Base-by-base conservation (phyloP, 2,888 invertebrate genomes). In the Endomychus coccineus region DNA sequence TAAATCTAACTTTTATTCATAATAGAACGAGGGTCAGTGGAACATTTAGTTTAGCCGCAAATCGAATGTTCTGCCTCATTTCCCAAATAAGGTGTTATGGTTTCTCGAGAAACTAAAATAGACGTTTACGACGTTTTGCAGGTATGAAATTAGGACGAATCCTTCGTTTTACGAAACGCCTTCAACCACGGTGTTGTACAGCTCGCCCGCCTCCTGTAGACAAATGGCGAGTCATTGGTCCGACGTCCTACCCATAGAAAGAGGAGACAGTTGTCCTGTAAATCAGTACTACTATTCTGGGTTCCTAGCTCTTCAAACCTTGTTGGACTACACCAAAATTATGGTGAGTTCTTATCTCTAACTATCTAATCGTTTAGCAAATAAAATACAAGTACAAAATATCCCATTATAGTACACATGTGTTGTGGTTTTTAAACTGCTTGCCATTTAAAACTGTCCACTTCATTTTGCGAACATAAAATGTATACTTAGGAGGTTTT, bases 201-300 rank as follows among this genome's bases (percentile, higher is more conserved):
- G 80, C 3, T 78, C 79, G 1, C 77, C 78, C 19, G 79, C 78
- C 2, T 76, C 77, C 36, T 83, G 83, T 52, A 71, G 83, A n/a
- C 77, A 78, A 54, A 67, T 76, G 13, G 70, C 69, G 27, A 68
- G 71, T 22, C 75, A 78, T 72, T 74, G 78, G 43, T 70, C 74
- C 2, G 75, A 76, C 44, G 73, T 80, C 60, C 69, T 81, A 9
- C 78, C 80, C 30, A 75, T 81, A 56, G 78, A 80, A 52, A 70
- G 73, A 0, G 78, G 80, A n/a, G 77, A 77, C 42, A 74, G 74
- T 4, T 85, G 85, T 55, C 83, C 83, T 0, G 80, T 79, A 3
- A 77, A 83, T 50, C 78, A 81, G 64, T 85, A 85, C 56, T 80
- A 78, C 58, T 78, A 77, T 56, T 81, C 82, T 0, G 83, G 83